phyloP scores from a whole-genome alignment of 1,140 invertebrate genomes.

The Pseudomyrmex flavicornis region DNA sequence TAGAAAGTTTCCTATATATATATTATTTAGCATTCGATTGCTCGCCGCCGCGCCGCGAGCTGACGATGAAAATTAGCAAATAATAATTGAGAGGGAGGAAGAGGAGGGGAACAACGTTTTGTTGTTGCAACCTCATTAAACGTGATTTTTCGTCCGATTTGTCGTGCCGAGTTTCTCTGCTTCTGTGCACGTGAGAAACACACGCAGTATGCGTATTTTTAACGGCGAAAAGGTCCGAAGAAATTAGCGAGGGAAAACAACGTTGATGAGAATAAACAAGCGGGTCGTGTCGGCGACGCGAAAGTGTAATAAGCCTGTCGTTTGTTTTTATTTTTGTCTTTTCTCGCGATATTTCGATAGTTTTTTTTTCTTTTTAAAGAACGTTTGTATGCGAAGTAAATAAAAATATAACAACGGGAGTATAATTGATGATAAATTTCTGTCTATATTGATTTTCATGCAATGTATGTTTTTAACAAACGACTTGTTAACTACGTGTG shows the following conservation, averaged over 20 bases:
- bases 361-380: no score
- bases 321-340: conserved; percentile 60
- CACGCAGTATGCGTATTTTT: background rate
- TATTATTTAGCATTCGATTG: conserved; percentile 82
- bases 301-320: conserved; percentile 47
- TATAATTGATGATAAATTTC: no score
- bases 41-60: conserved; percentile 66
- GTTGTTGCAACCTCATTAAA: conserved; percentile 4
- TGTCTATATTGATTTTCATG: no score
- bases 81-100: conserved; percentile 75
- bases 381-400: no score
- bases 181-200: background rate
- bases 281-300: conserved; percentile 43
- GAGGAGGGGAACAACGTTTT: conserved; percentile 3
- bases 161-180: conserved; percentile 46
- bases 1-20: conserved; percentile 80
- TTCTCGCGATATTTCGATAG: background rate
- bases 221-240: conserved; percentile 13
- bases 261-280: conserved; percentile 53
- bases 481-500: no score
- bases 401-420: no score
- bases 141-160: background rate
- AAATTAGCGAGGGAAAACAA: conserved; percentile 19
- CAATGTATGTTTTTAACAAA: no score
- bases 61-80: conserved; percentile 79